These are phyloP conservation scores for Platalea minor DNA, from an alignment of 2,797 vertebrate genomes.

Conservation along the genomic window DNA sequence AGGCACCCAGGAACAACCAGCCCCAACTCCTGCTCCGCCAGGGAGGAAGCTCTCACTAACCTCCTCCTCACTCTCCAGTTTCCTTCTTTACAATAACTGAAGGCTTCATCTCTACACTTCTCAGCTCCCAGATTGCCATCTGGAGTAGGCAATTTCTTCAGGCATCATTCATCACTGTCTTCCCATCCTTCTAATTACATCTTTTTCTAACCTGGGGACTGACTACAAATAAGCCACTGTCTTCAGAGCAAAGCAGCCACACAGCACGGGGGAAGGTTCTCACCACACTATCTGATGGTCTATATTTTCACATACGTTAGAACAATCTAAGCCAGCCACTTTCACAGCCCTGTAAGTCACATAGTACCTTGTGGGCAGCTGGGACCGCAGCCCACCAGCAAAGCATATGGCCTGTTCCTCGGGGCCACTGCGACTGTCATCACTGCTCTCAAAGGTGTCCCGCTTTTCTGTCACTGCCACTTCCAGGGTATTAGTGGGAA, in stretches of 20 bases:
- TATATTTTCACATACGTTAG: neutral
- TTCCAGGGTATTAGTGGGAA: neutral
- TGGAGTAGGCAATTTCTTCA: neutral
- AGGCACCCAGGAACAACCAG: neutral
- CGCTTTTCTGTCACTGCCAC: neutral
- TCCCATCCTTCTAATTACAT: neutral
- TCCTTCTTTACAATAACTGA: neutral
- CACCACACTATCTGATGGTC: neutral
- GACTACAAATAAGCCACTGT: neutral
- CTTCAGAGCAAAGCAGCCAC: neutral
- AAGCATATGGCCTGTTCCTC: neutral
- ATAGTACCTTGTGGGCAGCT: neutral
- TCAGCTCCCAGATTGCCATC: neutral
- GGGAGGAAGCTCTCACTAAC: neutral
- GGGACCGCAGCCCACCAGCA: neutral
- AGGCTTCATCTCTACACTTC: neutral
- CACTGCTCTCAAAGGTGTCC: neutral
- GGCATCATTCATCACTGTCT: neutral
- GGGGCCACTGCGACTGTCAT: neutral
- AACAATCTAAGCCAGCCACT: neutral
- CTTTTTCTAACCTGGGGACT: neutral
- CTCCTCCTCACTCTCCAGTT: neutral
- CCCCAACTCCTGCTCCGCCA: neutral
- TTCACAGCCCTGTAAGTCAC: fast-evolving
- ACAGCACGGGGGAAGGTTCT: fast-evolving